A percentile compares a stretch with the other conserved stretches of the same genome.
Conservation (phyloP, 1,140 invertebrate genomes). For the Orussus abietinus region DNA sequence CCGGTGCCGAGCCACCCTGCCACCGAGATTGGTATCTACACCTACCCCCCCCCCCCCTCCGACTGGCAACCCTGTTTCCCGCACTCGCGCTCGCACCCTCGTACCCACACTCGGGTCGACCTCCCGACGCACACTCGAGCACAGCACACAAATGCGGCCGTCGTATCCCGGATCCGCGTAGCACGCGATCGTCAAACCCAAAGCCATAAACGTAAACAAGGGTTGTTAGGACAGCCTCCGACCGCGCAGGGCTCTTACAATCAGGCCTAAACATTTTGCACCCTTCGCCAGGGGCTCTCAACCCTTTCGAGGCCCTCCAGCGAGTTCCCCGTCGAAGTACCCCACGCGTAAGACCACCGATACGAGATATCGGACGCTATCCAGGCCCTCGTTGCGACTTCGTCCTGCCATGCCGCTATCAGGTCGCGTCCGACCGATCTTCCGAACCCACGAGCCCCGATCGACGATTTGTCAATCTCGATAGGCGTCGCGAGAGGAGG, state of each 20-base stretch:
- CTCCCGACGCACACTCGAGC: background rate
- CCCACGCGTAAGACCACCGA: too few relatives aligned
- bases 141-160: conserved; percentile 18
- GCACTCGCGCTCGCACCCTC: conserved; percentile 1
- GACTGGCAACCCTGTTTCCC: background rate
- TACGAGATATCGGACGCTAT: too few relatives aligned
- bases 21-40: conserved; percentile 45
- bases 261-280: conserved; percentile 46
- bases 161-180: too few relatives aligned
- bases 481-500: too few relatives aligned
- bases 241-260: conserved; percentile 35
- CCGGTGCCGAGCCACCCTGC: too few relatives aligned
- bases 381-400: too few relatives aligned
- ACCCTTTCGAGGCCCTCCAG: too few relatives aligned
- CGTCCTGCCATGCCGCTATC: too few relatives aligned
- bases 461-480: too few relatives aligned
- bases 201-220: conserved; percentile 52
- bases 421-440: too few relatives aligned
- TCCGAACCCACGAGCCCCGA: too few relatives aligned
- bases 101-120: conserved; percentile 10
- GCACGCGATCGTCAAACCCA: conserved; percentile 45
- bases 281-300: conserved; percentile 25
- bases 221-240: conserved; percentile 42
- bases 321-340: too few relatives aligned
- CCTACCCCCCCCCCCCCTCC: conserved; percentile 16